A percentile compares a stretch with the other conserved stretches of the same genome.
phyloP scores from a whole-genome alignment of 2,113 vertebrate species.

The Python bivittatus region DNA sequence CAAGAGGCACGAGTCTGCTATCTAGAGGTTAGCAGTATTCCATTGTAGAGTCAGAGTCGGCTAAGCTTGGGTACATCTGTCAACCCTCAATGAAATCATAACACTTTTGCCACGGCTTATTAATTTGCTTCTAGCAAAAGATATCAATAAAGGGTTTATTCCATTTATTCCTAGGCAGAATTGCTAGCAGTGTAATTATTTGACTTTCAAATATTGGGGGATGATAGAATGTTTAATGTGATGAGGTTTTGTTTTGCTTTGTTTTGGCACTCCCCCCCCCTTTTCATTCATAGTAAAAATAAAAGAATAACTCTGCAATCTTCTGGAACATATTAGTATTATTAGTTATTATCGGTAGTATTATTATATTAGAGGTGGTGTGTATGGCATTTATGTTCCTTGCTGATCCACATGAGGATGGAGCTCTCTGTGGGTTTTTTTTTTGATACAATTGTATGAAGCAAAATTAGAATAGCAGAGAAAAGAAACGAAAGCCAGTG shows the following conservation, averaged over 20 bases:
- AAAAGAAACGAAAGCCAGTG: conserved; percentile 44
- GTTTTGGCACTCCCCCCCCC: not conserved
- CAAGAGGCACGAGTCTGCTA: not conserved
- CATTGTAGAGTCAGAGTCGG: not conserved
- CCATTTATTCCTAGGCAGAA: conserved; percentile 25
- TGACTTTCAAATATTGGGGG: conserved; percentile 33
- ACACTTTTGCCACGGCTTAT: not conserved
- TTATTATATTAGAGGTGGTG: too few relatives aligned
- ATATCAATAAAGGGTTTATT: conserved; percentile 26
- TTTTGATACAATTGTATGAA: conserved; percentile 48
- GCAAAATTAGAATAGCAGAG: conserved; percentile 36
- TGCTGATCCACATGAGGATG: conserved; percentile 39
- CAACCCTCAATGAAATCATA: not conserved
- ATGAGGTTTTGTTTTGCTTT: not conserved
- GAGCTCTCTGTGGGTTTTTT: conserved; percentile 11
- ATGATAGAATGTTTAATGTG: conserved; percentile 51
- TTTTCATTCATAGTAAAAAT: not conserved
- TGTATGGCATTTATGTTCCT: conserved; percentile 46
- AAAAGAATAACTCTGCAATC: conserved; percentile 29
- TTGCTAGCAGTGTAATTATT: conserved; percentile 39
- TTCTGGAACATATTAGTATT: conserved; percentile 40
- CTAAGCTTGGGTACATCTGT: conserved; percentile 1
- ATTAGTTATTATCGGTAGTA: too few relatives aligned
- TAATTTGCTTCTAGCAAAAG: conserved; percentile 38
- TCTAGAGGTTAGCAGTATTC: not conserved